Percentiles rank a stretch among this genome's conserved stretches.
These are phyloP conservation scores for Lysandra bellargus DNA, from an alignment of 2,888 invertebrate species.

Conservation along the genomic window DNA sequence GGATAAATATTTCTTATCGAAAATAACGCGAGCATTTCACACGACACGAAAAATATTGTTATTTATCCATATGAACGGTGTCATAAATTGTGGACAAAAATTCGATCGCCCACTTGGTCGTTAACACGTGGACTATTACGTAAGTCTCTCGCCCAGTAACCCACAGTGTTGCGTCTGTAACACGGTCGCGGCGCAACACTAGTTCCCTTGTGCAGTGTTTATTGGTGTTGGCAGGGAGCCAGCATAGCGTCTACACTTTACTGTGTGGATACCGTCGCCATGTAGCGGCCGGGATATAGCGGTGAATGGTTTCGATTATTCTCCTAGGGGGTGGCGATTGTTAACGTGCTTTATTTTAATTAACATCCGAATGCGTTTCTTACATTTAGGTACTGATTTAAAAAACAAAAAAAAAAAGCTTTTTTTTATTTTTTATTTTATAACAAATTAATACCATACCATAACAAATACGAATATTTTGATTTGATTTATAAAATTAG, in stretches of 20 bases:
- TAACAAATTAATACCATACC: no score
- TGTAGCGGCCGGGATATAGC: not conserved
- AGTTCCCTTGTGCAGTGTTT: slow-evolving; percentile 81
- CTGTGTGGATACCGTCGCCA: not conserved
- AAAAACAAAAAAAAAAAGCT: no score
- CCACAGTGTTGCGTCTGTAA: slow-evolving; percentile 79
- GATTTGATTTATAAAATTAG: no score
- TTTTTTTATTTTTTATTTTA: no score
- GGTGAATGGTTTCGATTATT: not conserved
- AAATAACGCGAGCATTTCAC: slow-evolving; percentile 34
- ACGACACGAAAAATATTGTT: slow-evolving; percentile 37
- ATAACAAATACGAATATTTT: no score
- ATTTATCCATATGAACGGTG: slow-evolving; percentile 39
- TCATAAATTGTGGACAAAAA: slow-evolving; percentile 40
- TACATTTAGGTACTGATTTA: no score
- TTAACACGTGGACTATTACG: slow-evolving; percentile 35
- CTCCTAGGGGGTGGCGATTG: no score
- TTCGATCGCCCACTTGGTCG: slow-evolving; percentile 40
- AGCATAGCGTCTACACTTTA: no score
- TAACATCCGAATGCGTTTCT: no score
- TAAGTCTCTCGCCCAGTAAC: slow-evolving; percentile 67
- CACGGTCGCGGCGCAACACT: slow-evolving; percentile 80
- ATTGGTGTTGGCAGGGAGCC: slow-evolving; percentile 68
- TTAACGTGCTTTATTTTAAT: no score
- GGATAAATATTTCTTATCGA: slow-evolving; percentile 33